These are phyloP conservation scores for Betta splendens DNA, from an alignment of 2,797 vertebrate genomes.

Conservation along the genomic window DNA sequence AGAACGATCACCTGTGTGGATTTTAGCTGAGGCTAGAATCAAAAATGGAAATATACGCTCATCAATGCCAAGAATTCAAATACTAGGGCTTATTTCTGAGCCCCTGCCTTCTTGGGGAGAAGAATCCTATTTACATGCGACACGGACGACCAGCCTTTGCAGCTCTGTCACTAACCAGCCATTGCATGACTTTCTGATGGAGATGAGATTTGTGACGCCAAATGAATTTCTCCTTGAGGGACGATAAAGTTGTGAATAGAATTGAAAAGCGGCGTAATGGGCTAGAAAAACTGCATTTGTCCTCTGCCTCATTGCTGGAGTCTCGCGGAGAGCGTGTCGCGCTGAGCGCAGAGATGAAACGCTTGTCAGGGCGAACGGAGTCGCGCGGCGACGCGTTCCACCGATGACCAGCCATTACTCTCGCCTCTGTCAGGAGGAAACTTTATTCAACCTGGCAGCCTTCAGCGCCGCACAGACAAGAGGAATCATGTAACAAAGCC, in stretches of 20 bases:
- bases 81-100: conserved; percentile 12
- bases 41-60: not conserved
- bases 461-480: conserved; percentile 37
- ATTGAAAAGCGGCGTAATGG: conserved; percentile 76
- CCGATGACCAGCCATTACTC: conserved; percentile 66
- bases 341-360: conserved; percentile 63
- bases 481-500: conserved; percentile 57
- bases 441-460: conserved; percentile 54
- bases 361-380: conserved; percentile 71
- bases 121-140: conserved; percentile 53
- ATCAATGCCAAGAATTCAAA: no score
- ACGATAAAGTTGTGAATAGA: conserved; percentile 76
- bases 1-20: conserved; percentile 21
- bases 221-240: conserved; percentile 78
- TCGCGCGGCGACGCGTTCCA: conserved; percentile 53
- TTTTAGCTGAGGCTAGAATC: conserved; percentile 20
- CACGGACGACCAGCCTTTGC: conserved; percentile 39
- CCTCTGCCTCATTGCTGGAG: conserved; percentile 60
- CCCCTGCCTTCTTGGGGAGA: conserved; percentile 29
- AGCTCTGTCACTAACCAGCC: conserved; percentile 68
- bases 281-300: conserved; percentile 72
- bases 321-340: conserved; percentile 39
- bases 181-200: conserved; percentile 69
- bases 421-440: conserved; percentile 54
- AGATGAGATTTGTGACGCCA: conserved; percentile 74